phyloP scores from a whole-genome alignment of 1,140 invertebrate genomes.

The Mercenaria mercenaria region DNA sequence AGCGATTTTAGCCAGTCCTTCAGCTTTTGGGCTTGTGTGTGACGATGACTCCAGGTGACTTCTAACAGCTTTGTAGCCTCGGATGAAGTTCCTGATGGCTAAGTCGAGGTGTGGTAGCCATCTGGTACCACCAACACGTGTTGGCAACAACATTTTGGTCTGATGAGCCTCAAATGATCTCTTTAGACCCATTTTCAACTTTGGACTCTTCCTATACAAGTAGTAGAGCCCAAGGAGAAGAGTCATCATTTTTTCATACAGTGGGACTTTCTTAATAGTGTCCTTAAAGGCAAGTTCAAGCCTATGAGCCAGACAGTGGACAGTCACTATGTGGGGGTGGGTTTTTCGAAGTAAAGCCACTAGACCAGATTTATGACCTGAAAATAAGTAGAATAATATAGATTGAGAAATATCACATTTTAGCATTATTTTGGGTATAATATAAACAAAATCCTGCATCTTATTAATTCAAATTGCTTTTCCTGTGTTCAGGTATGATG shows the following conservation, averaged over 20 bases:
- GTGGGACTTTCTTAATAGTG: constrained; percentile 22
- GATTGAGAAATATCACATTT: too few species aligned
- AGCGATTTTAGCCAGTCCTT: constrained; percentile 35
- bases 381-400: not conserved
- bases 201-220: constrained; percentile 13
- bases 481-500: too few species aligned
- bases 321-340: constrained; percentile 19
- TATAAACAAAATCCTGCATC: too few species aligned
- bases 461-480: too few species aligned
- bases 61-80: constrained; percentile 12
- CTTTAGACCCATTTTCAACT: constrained; percentile 22
- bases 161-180: not conserved
- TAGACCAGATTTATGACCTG: constrained; percentile 42
- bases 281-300: constrained; percentile 56
- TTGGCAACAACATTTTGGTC: not conserved
- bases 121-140: constrained; percentile 50
- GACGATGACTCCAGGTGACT: constrained; percentile 33
- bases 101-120: constrained; percentile 16
- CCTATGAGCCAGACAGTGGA: constrained; percentile 45
- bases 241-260: constrained; percentile 47
- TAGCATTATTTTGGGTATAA: too few species aligned
- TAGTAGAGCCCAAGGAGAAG: constrained; percentile 38
- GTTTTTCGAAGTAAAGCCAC: constrained; percentile 29
- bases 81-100: constrained; percentile 8
- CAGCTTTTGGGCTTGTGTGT: not conserved